Percentiles rank a stretch among this genome's conserved stretches.
Evolutionary conservation across 2,888 invertebrate genomes (phyloP).

Genomic region (Stramonita haemastoma): DNA sequence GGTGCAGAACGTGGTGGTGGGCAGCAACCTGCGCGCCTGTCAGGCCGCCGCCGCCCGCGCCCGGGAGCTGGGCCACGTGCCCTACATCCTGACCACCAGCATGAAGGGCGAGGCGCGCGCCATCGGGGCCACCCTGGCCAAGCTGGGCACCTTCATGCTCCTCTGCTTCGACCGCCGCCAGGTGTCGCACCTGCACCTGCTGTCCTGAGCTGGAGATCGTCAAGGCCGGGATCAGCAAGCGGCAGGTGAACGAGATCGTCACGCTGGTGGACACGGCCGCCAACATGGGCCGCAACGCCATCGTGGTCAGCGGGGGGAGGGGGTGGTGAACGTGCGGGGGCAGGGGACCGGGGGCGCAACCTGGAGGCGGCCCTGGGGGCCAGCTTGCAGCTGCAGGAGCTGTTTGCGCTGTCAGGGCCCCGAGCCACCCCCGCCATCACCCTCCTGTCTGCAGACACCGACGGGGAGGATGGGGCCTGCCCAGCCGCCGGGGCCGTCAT

Average conservation of each 20-base stretch:
- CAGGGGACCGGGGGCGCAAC: conserved; percentile 93
- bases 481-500: conserved; percentile 90
- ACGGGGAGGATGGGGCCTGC: conserved; percentile 93
- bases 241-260: conserved; percentile 62
- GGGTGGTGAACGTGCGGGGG: conserved; percentile 87
- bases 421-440: conserved; percentile 76
- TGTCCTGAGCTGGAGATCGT: conserved; percentile 62
- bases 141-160: conserved; percentile 65
- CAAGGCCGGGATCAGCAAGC: conserved; percentile 62
- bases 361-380: conserved; percentile 93
- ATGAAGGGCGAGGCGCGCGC: conserved; percentile 85
- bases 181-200: conserved; percentile 45
- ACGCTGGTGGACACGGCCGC: conserved; percentile 55
- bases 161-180: conserved; percentile 50
- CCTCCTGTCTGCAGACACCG: conserved; percentile 93
- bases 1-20: conserved; percentile 85
- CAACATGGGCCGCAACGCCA: conserved; percentile 71
- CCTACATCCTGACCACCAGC: conserved; percentile 84
- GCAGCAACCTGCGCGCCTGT: conserved; percentile 85
- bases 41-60: conserved; percentile 82
- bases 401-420: conserved; percentile 27
- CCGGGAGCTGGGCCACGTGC: conserved; percentile 81
- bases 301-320: conserved; percentile 94
- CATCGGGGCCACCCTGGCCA: conserved; percentile 66
- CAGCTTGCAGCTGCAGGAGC: conserved; percentile 39